Conservation (phyloP, 2,888 invertebrate species). For the Lepidochrysops patricia region DNA sequence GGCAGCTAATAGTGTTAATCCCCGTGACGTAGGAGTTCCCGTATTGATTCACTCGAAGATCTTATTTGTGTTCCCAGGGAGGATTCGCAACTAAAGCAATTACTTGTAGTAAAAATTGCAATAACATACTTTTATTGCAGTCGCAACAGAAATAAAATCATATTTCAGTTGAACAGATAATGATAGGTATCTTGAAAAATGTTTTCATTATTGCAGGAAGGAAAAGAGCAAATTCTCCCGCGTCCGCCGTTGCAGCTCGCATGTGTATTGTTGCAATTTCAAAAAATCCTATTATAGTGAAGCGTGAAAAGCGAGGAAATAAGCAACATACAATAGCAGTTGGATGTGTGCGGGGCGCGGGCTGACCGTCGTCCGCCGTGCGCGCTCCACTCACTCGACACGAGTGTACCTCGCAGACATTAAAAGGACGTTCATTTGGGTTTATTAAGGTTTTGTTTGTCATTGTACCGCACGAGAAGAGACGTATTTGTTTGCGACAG, state of each 20-base stretch:
- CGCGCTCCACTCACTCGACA: constrained; percentile 19
- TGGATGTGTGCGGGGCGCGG: constrained; percentile 21
- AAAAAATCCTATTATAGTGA: constrained; percentile 67
- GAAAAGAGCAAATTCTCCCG: constrained; percentile 49
- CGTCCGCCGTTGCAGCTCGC: constrained; percentile 44
- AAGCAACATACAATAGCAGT: constrained; percentile 57
- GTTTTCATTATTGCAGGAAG: constrained; percentile 19
- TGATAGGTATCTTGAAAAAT: constrained; percentile 11
- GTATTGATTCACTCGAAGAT: not conserved
- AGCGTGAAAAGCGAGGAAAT: constrained; percentile 62
- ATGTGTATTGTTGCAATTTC: constrained; percentile 71
- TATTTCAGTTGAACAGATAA: constrained; percentile 11
- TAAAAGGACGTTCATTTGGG: constrained; percentile 23
- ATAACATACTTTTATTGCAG: not conserved
- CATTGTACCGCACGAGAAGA: constrained; percentile 5
- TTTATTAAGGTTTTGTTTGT: constrained; percentile 19
- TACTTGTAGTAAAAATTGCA: not conserved
- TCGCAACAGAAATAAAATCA: constrained; percentile 15
- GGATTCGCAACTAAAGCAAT: not conserved
- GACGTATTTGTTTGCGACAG: constrained; percentile 2
- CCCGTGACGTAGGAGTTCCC: not conserved
- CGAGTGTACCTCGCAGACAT: constrained; percentile 20
- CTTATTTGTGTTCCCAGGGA: not conserved
- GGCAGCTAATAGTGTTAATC: constrained; percentile 2
- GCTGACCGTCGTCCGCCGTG: constrained; percentile 17